Base-by-base conservation (phyloP, 2,888 invertebrate species). In the Dinocampus coccinellae region DNA sequence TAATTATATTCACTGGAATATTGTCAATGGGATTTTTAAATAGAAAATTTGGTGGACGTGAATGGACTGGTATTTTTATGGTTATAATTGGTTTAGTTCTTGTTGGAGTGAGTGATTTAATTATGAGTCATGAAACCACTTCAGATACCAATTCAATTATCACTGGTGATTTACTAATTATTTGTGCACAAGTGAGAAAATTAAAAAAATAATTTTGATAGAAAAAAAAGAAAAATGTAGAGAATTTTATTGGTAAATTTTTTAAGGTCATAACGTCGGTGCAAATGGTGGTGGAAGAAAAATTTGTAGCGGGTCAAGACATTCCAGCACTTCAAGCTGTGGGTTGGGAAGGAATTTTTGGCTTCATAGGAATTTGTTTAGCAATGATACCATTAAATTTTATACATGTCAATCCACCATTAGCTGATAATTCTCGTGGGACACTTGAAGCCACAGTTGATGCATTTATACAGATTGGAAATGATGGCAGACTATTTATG, bases 281-380 rank as follows among this genome's bases (percentile, higher is more conserved):
- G 70, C 97, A 98, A 89, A 97, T 98, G 94, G 97, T 98, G 0
- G 93, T 95, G 75, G 98, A 99, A 87, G 98, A 99, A 86, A 96
- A 96, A 88, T 96, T 93, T 86, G 92, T 98, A 0, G 89, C 92
- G 72, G 93, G 94, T 63, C 90, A 93, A 79, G 95, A 97, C 87
- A 95, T 98, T 61, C 95, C 96, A 0, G 92, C 98, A 0, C 88
- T 98, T 73, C 95, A 96, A 87, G 97, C 96, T 4, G 95, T 97
- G 22, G 98, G 98, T 7, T 96, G 95, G 94, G 97, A 98, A 90
- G 97, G 97, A 58, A 82, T 94, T 20, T 95, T 93, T 87, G 95
- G 95, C 24, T 91, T 94, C 74, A 65, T 88, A 9, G 90, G 91
- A 0, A 89, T 94, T 16, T 88, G 90, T 4, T 65, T 93, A 0